Conservation (phyloP, 2,797 vertebrate species). For the Silurus aristotelis region DNA sequence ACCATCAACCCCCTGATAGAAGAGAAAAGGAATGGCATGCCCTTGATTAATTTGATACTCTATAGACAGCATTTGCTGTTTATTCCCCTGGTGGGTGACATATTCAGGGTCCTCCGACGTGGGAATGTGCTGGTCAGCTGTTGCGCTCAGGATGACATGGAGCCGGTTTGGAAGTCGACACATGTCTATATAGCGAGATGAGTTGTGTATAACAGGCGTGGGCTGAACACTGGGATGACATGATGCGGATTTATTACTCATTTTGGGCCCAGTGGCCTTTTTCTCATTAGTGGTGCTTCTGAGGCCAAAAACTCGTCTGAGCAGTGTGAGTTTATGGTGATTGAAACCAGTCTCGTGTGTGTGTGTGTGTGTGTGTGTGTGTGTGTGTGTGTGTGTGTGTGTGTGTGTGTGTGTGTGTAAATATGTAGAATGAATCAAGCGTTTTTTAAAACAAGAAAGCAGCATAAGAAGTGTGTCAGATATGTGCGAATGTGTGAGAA, state of each 20-base stretch:
- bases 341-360: slow-evolving; percentile 37
- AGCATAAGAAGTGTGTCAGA: slow-evolving; percentile 28
- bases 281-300: slow-evolving; percentile 9
- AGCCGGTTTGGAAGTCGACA: neutral
- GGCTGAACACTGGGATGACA: slow-evolving; percentile 31
- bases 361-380: too few species aligned
- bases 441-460: slow-evolving; percentile 38
- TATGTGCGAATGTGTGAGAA: slow-evolving; percentile 9
- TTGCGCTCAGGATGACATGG: neutral
- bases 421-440: slow-evolving; percentile 8
- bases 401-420: too few species aligned
- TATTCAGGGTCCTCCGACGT: neutral
- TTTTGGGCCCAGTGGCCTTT: slow-evolving; percentile 20
- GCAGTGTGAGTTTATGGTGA: slow-evolving; percentile 44
- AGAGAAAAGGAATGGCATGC: neutral
- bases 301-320: neutral
- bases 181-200: neutral
- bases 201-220: neutral
- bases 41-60: neutral
- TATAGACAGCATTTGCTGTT: neutral
- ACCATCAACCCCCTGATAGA: neutral
- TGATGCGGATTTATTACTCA: slow-evolving; percentile 39
- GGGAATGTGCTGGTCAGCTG: neutral
- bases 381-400: too few species aligned
- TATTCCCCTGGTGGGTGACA: slow-evolving; percentile 2